These are phyloP conservation scores for Sebastes steindachneri DNA, from an alignment of 2,797 vertebrate species.

Conservation along the genomic window DNA sequence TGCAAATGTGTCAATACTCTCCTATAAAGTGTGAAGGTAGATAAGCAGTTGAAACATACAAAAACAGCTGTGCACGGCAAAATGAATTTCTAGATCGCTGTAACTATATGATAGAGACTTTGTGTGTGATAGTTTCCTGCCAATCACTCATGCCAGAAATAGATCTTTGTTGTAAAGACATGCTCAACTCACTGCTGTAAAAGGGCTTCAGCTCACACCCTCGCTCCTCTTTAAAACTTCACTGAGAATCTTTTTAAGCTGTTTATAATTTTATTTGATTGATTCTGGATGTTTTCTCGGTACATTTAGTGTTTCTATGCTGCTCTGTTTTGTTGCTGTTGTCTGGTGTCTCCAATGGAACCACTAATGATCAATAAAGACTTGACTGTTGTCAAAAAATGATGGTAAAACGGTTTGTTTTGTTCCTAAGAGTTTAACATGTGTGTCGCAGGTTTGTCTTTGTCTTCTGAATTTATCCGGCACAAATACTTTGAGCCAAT, in stretches of 20 bases:
- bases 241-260: slow-evolving; percentile 12
- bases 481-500: neutral
- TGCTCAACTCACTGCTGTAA: slow-evolving; percentile 45
- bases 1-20: slow-evolving; percentile 57
- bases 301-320: slow-evolving; percentile 55
- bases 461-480: neutral
- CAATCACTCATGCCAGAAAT: slow-evolving; percentile 46
- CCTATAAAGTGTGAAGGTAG: slow-evolving; percentile 34
- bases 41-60: slow-evolving; percentile 27
- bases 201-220: slow-evolving; percentile 46
- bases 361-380: slow-evolving; percentile 71
- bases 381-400: slow-evolving; percentile 57
- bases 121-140: slow-evolving; percentile 44
- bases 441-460: neutral
- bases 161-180: slow-evolving; percentile 35
- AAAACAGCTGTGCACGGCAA: neutral
- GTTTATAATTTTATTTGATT: slow-evolving; percentile 40
- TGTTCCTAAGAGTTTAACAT: neutral
- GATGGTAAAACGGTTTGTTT: neutral
- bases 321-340: slow-evolving; percentile 48
- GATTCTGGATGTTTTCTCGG: slow-evolving; percentile 49
- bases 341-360: slow-evolving; percentile 67
- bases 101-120: slow-evolving; percentile 19
- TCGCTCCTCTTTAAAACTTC: slow-evolving; percentile 14
- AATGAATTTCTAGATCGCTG: slow-evolving; percentile 16